Base-by-base conservation (phyloP, 1,140 invertebrate species). In the Daktulosphaira vitifoliae region DNA sequence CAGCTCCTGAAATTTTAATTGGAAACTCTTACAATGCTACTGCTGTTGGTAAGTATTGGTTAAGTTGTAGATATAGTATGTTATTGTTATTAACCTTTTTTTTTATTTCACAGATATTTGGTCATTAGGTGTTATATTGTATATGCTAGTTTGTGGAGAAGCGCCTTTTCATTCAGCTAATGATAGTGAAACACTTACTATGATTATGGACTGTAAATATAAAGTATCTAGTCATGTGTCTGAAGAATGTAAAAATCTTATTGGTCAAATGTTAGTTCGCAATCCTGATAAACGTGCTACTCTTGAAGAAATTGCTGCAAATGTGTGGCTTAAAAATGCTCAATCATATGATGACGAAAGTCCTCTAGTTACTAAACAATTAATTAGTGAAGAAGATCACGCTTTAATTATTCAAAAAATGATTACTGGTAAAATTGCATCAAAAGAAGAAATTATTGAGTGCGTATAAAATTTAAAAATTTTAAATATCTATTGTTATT, bases 141-240 rank as follows among this genome's bases (percentile, higher is more conserved):
- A 93, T 76, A 99, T 98, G 96, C 78, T 99, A 70, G 96, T 98
- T 2, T 95, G 90, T 78, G 96, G 96, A 15, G 85, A 90, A 73
- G 87, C 95, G 15, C 96, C 96, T 15, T 99, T 99, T 76, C 94
- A 98, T 78, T 96, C 98, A 79, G 93, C 94, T 22, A 99, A 98
- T 77, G 96, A 99, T 75, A 97, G 92, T 72, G 96, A 99, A 81
- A 99, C 96, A 1, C 77, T 99, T 15, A 98, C 94, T 2, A 98
- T 96, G 92, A 99, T 99, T 68, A 96, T 99, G 90, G 96, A 99
- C 75, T 98, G 95, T 79, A 97, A 96, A 81, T 99, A 98, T 74
- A 87, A 87, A 51, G 87, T 98, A 71, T 94, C 96, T 62, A 73
- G 81, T 25, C 87, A 95, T 75, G 84, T 99, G 25, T 92, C 92